phyloP scores from a whole-genome alignment of 1,140 invertebrate species.

The Sycophaga agraensis region DNA sequence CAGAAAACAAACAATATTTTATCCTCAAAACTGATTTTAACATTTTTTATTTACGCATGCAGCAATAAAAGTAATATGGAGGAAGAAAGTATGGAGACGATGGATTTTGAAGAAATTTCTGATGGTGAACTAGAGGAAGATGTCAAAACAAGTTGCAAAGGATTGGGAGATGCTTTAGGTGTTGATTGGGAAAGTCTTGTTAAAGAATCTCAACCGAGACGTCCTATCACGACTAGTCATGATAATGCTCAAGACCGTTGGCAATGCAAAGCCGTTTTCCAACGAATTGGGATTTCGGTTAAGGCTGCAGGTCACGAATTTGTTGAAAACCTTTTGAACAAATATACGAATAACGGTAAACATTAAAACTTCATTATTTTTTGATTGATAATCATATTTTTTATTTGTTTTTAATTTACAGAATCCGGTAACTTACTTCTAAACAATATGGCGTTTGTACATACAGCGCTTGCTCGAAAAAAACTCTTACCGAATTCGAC shows the following conservation, averaged over 20 bases:
- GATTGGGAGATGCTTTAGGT: conserved; percentile 83
- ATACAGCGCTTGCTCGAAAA: conserved; percentile 44
- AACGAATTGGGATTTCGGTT: conserved; percentile 71
- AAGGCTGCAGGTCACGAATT: conserved; percentile 68
- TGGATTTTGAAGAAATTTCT: conserved; percentile 88
- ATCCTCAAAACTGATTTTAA: background rate
- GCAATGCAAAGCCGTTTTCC: conserved; percentile 71
- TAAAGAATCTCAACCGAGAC: conserved; percentile 69
- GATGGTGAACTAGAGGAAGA: conserved; percentile 86
- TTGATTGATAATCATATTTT: background rate
- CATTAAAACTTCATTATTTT: conserved; percentile 5
- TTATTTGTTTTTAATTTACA: conserved; percentile 24
- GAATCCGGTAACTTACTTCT: conserved; percentile 42
- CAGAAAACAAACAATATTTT: background rate
- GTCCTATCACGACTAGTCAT: conserved; percentile 47
- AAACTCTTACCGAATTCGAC: conserved; percentile 38
- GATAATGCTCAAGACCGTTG: conserved; percentile 70
- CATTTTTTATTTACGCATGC: background rate
- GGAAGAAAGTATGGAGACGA: conserved; percentile 71
- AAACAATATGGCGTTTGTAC: conserved; percentile 48
- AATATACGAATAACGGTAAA: conserved; percentile 56
- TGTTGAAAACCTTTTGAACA: conserved; percentile 62
- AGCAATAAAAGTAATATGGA: conserved; percentile 53
- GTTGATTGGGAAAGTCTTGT: conserved; percentile 90
- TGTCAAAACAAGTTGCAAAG: conserved; percentile 62